phyloP scores from a whole-genome alignment of 2,113 vertebrate species.

The Mustelus asterias region DNA sequence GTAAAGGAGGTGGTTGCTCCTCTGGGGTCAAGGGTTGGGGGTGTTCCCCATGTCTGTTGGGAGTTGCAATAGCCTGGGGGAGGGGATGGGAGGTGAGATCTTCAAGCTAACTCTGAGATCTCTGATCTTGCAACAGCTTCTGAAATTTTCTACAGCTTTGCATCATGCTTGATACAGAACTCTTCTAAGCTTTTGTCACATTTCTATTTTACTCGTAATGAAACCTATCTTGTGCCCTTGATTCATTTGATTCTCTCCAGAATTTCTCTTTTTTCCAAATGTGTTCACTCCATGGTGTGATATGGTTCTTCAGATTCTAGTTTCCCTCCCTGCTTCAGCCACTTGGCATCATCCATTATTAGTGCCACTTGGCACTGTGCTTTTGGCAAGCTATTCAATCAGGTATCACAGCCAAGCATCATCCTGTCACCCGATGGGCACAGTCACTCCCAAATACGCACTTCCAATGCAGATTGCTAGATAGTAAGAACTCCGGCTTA shows the following conservation, averaged over 20 bases:
- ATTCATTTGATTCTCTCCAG: neutral
- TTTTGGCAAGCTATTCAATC: slow-evolving; percentile 1
- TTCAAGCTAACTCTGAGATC: too few species aligned
- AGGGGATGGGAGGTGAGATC: too few species aligned
- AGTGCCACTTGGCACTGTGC: neutral
- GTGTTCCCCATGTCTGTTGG: too few species aligned
- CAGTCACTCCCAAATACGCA: neutral
- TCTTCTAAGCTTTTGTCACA: too few species aligned
- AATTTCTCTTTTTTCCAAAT: neutral
- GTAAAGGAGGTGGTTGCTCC: too few species aligned
- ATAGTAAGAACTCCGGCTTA: neutral
- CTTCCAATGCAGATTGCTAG: neutral
- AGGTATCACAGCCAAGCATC: neutral
- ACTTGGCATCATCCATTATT: neutral
- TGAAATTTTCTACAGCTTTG: neutral
- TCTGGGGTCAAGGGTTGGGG: too few species aligned
- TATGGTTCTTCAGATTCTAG: neutral
- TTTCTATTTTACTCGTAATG: neutral
- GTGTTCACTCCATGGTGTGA: neutral
- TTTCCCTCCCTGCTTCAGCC: neutral
- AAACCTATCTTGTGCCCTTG: neutral
- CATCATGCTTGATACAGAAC: neutral
- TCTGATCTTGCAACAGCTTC: neutral
- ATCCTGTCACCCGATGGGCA: neutral
- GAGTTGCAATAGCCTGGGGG: too few species aligned